phyloP scores from a whole-genome alignment of 2,797 vertebrate species.

The Rallus crepitans region DNA sequence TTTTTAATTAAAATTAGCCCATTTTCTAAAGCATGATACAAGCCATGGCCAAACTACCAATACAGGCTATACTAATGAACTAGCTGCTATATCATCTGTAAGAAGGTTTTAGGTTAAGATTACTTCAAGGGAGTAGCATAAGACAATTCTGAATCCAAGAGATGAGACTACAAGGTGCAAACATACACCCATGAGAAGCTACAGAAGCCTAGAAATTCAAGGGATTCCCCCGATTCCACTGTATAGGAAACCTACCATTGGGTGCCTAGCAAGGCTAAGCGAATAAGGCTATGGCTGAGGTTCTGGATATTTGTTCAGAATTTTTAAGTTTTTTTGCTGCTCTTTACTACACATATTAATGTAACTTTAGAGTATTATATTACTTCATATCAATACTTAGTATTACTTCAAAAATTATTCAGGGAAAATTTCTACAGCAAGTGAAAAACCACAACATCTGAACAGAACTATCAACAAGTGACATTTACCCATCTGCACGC shows the following conservation, averaged over 20 bases:
- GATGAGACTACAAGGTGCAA: not conserved
- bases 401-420: not conserved
- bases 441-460: not conserved
- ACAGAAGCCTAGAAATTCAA: not conserved
- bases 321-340: not conserved
- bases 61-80: not conserved
- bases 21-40: not conserved
- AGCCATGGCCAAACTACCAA: not conserved
- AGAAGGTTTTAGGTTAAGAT: not conserved
- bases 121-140: not conserved
- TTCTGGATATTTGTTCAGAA: not conserved
- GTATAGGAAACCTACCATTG: not conserved
- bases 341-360: not conserved
- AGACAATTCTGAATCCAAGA: not conserved
- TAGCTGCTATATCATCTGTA: fast-evolving
- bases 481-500: not conserved
- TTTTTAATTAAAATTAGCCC: not conserved
- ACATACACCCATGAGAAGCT: not conserved
- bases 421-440: not conserved
- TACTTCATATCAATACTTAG: not conserved
- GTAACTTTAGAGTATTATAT: not conserved
- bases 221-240: not conserved
- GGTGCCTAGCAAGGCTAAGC: not conserved
- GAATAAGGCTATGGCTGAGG: not conserved
- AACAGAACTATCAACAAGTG: not conserved